Evolutionary conservation across 1,140 invertebrate genomes (phyloP), one percentile per base, ranked within the genome.

Genomic region (Cyclargus thomasi): DNA sequence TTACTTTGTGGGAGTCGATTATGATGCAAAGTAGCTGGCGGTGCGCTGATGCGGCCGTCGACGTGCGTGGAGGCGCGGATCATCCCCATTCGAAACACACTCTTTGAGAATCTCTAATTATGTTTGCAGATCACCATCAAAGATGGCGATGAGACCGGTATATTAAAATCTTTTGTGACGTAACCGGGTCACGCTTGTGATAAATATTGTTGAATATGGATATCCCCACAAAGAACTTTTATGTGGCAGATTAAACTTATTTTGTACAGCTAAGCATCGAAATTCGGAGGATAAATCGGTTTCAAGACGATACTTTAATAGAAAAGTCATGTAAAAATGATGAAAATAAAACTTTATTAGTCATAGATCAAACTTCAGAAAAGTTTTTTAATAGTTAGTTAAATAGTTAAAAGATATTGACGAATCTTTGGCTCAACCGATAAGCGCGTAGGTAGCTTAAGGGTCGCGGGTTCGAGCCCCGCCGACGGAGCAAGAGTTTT

Each of bases 1-100:
- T 90, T 85, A 87, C 87, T 87, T 88, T 86, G 83, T 80, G 84
- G 78, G 82, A 86, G 77, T 90, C 85, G 81, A 90, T 90, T 90
- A 88, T 90, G 74, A 90, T 90, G 87, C 87, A 90, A 90, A 90
- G 81, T 82, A 87, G 84, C 67, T 78, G 76, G 77, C 71, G 72
- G 65, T 59, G 65, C 63, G 71, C 72, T 72, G 74, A 74, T 73
- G 67, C 67, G 29, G 29, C 29, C 29, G 29, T 29, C 68, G 73
- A 74, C 72, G 72, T 70, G 73, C 74, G 74, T 70, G 68, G 67
- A 67, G 73, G 69, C 70, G 69, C 53, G 10, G 18, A 66, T 66
- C 53, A 62, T 29, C 65, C 55, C 18, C 57, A 57, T 62, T 17
- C 57, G 53, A 47, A 17, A 63, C 39, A 63, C 36, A 22, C 23